Percentiles rank a stretch among this genome's conserved stretches.
Evolutionary conservation across 2,797 vertebrate species (phyloP).

Genomic region (Eurystomus glaucurus): DNA sequence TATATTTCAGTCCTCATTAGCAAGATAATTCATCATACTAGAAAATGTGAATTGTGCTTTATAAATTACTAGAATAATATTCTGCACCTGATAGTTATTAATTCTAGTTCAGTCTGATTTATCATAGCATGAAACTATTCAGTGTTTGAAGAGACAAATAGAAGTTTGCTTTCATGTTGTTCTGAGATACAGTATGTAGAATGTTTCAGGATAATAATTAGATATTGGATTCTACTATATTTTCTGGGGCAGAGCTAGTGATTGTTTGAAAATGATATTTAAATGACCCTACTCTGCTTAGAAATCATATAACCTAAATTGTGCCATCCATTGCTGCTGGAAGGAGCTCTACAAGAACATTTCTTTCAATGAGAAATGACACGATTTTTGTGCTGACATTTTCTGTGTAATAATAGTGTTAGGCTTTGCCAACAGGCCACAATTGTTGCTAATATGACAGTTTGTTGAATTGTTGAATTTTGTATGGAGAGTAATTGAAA

Average conservation of each 20-base stretch:
- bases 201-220: slow-evolving; percentile 71
- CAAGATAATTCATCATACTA: slow-evolving; percentile 75
- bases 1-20: slow-evolving; percentile 72
- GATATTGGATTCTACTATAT: slow-evolving; percentile 40
- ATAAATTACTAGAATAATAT: slow-evolving; percentile 78
- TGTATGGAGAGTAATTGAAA: slow-evolving; percentile 70
- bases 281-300: slow-evolving; percentile 53
- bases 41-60: slow-evolving; percentile 66
- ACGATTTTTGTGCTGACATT: slow-evolving; percentile 51
- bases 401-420: slow-evolving; percentile 70
- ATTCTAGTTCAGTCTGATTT: slow-evolving; percentile 73
- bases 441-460: slow-evolving; percentile 67
- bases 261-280: slow-evolving; percentile 64
- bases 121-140: slow-evolving; percentile 62
- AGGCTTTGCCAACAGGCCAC: slow-evolving; percentile 49
- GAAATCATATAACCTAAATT: slow-evolving; percentile 40
- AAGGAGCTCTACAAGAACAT: slow-evolving; percentile 27
- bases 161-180: slow-evolving; percentile 69
- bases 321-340: slow-evolving; percentile 46
- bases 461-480: slow-evolving; percentile 72
- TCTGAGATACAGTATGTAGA: slow-evolving; percentile 32
- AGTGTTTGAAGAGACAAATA: slow-evolving; percentile 71
- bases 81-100: slow-evolving; percentile 80
- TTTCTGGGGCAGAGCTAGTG: slow-evolving; percentile 53
- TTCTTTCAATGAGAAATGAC: slow-evolving; percentile 47